phyloP scores from a whole-genome alignment of 2,113 vertebrate genomes.

The Eptesicus fuscus region DNA sequence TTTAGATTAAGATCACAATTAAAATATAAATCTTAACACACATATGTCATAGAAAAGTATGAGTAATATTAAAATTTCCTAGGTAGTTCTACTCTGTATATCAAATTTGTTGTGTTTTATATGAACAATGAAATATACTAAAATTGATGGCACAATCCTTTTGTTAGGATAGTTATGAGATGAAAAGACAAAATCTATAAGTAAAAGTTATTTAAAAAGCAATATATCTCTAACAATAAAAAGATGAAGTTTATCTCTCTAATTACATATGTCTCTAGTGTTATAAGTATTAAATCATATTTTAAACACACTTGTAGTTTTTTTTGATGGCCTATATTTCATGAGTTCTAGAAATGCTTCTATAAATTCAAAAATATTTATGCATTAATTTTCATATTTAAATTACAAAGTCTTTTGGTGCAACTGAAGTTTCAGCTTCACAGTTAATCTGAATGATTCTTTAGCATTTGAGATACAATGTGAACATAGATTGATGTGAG shows the following conservation, averaged over 20 bases:
- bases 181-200: conserved; percentile 79
- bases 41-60: neutral
- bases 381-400: conserved; percentile 81
- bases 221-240: conserved; percentile 69
- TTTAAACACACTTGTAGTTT: conserved; percentile 74
- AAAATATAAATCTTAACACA: neutral
- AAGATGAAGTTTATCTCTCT: conserved; percentile 69
- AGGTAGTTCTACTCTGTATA: conserved; percentile 52
- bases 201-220: conserved; percentile 73
- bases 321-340: conserved; percentile 53
- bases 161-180: conserved; percentile 77
- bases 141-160: conserved; percentile 76
- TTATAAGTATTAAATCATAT: conserved; percentile 78
- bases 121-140: conserved; percentile 77
- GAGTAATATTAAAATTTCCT: conserved; percentile 29
- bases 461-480: conserved; percentile 58
- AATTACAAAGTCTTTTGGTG: conserved; percentile 75
- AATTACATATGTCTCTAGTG: conserved; percentile 71
- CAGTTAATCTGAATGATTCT: conserved; percentile 69
- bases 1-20: neutral
- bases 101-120: conserved; percentile 52
- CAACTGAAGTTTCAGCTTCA: conserved; percentile 61
- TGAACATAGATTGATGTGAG: conserved; percentile 60
- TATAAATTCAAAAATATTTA: conserved; percentile 81
- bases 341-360: conserved; percentile 72